phyloP scores from a whole-genome alignment of 2,113 vertebrate genomes.

The Protobothrops flavoviridis region DNA sequence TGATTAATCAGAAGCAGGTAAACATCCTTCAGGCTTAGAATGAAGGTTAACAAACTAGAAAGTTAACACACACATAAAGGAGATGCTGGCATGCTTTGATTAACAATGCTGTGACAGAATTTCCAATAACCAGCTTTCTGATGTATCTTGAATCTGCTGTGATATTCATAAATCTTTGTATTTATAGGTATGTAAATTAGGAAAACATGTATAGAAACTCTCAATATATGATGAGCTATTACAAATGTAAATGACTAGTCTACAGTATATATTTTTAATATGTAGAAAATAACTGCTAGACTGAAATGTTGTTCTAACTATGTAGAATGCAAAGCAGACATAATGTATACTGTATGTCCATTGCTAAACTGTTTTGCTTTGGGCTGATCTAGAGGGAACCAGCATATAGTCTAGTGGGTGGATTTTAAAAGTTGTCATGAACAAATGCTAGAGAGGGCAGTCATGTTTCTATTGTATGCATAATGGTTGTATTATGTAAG shows the following conservation, averaged over 20 bases:
- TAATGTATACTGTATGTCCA: not conserved
- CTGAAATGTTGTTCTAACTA: not conserved
- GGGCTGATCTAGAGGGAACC: not conserved
- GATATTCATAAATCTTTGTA: conserved; percentile 1
- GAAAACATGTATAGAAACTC: not conserved
- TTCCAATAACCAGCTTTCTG: not conserved
- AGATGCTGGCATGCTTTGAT: not conserved
- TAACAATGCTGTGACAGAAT: not conserved
- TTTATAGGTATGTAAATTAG: not conserved
- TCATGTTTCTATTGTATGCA: conserved; percentile 2
- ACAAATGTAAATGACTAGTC: not conserved
- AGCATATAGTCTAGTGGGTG: not conserved
- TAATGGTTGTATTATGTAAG: conserved; percentile 1
- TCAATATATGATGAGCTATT: not conserved
- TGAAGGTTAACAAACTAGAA: not conserved
- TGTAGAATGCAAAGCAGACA: not conserved
- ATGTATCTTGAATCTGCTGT: conserved; percentile 36
- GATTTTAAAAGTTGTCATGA: not conserved
- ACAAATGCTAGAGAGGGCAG: not conserved
- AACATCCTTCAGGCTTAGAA: not conserved
- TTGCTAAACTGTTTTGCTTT: not conserved
- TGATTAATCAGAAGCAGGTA: conserved; percentile 18
- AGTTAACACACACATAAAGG: not conserved
- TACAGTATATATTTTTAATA: not conserved
- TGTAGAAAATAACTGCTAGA: not conserved